Evolutionary conservation across 1,140 invertebrate genomes (phyloP), one percentile per base, ranked within the genome.

Genomic region (Hermatobates lingyangjiaoensis): DNA sequence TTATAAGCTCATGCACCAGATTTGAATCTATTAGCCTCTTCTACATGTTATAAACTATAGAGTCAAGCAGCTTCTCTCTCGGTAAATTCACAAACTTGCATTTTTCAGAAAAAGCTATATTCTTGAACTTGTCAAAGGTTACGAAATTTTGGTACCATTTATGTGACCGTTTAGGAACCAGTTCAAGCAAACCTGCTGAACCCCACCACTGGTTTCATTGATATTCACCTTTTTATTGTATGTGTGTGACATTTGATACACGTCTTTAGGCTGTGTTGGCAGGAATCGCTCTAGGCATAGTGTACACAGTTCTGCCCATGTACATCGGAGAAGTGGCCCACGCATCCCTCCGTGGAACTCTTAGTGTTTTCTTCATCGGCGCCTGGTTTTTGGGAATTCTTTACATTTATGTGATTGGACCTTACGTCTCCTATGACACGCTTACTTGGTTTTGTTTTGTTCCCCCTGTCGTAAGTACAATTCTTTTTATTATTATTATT

Each of bases 311-410:
- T 12, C 71, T 79, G 2, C 86, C 86, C 0, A 81, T 90, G 72
- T 93, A 91, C 64, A 74, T 86, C 51, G 85, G 84, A 24, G 87
- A 91, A 68, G 87, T 89, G 38, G 79, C 58, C 12, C 51, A 53
- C 1, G 45, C 56, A 12, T 45, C 53, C 76, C 66, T 60, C 3
- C 44, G 61, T 1, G 61, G 61, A 3, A 50, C 59, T 0, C 26
- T 62, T 0, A 84, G 85, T 5, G 83, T 87, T 0, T 79, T 87
- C 48, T 75, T 90, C 56, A 85, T 92, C 61, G 64, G 87, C 10
- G 84, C 83, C 60, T 76, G 81, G 42, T 75, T 75, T 7, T 55
- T 82, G 15, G 90, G 90, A 4, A 77, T 89, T 54, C 62, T 91
- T 0, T 74, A 80, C 27, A 70, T 81, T 0, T 93, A 88, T 61